These are phyloP conservation scores for Unio delphinus DNA, from an alignment of 2,888 invertebrate genomes.

Conservation along the genomic window DNA sequence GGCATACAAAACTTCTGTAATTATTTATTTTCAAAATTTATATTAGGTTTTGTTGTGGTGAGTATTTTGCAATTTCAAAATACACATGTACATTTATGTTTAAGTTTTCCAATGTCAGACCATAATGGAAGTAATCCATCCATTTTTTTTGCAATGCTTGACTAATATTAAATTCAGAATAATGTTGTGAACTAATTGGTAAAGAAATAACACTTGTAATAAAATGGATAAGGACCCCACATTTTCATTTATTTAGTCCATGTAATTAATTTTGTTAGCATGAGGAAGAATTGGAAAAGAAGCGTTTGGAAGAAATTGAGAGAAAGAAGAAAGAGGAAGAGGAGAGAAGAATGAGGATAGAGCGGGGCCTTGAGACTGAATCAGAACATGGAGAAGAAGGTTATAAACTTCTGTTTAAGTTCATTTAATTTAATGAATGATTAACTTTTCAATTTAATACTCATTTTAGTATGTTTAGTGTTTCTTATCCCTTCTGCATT, in stretches of 20 bases:
- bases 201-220: neutral
- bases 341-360: constrained; percentile 65
- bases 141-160: too few relatives aligned
- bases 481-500: too few relatives aligned
- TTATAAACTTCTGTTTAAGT: neutral
- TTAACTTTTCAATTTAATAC: too few relatives aligned
- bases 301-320: constrained; percentile 65
- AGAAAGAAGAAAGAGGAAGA: constrained; percentile 64
- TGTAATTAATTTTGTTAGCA: constrained; percentile 50
- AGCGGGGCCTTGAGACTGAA: constrained; percentile 68
- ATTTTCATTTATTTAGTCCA: neutral
- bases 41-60: too few relatives aligned
- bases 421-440: too few relatives aligned
- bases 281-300: constrained; percentile 69
- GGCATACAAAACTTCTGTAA: too few relatives aligned
- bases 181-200: too few relatives aligned
- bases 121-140: neutral
- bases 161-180: too few relatives aligned
- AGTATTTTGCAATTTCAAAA: too few relatives aligned
- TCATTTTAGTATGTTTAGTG: too few relatives aligned
- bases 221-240: neutral
- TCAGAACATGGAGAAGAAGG: constrained; percentile 63
- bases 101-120: neutral
- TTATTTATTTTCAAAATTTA: too few relatives aligned
- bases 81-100: too few relatives aligned